Conservation (phyloP, 2,888 invertebrate genomes). For the Phalangium opilio region DNA sequence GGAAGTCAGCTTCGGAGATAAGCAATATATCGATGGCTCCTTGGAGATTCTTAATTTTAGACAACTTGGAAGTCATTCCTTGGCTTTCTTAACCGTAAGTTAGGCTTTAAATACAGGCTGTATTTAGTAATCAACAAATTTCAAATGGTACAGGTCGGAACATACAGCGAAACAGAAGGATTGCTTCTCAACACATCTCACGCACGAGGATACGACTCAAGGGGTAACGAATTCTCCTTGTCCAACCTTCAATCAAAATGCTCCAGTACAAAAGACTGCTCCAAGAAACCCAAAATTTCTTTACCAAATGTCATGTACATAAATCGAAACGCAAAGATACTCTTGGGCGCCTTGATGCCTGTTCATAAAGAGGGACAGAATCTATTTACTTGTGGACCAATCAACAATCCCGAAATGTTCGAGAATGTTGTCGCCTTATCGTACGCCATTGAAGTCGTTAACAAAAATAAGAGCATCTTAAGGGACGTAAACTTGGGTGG, state of each 20-base stretch:
- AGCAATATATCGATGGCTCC: conserved; percentile 5
- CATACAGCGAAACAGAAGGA: conserved; percentile 9
- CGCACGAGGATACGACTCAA: conserved; percentile 7
- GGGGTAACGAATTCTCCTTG: conserved; percentile 4
- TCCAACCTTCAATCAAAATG: conserved; percentile 7
- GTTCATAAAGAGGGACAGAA: conserved; percentile 23
- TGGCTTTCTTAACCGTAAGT: conserved; percentile 15
- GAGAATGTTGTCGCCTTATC: conserved; percentile 32
- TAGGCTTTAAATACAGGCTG: too few species aligned
- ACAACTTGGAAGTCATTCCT: conserved; percentile 15
- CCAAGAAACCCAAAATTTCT: conserved; percentile 18
- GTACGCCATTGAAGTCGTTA: conserved; percentile 31
- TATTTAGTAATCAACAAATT: too few species aligned
- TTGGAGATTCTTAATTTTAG: conserved; percentile 15
- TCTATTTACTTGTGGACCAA: conserved; percentile 29
- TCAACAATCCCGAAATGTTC: conserved; percentile 26
- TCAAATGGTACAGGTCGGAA: conserved; percentile 14
- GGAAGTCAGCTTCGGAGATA: conserved; percentile 8
- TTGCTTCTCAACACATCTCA: conserved; percentile 9
- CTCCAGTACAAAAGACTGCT: conserved; percentile 9
- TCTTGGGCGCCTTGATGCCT: conserved; percentile 24
- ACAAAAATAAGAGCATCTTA: conserved; percentile 23
- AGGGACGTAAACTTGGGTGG: conserved; percentile 23
- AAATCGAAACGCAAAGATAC: conserved; percentile 20
- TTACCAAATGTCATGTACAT: conserved; percentile 17